phyloP scores from a whole-genome alignment of 2,797 vertebrate species.

The Cuniculus paca region DNA sequence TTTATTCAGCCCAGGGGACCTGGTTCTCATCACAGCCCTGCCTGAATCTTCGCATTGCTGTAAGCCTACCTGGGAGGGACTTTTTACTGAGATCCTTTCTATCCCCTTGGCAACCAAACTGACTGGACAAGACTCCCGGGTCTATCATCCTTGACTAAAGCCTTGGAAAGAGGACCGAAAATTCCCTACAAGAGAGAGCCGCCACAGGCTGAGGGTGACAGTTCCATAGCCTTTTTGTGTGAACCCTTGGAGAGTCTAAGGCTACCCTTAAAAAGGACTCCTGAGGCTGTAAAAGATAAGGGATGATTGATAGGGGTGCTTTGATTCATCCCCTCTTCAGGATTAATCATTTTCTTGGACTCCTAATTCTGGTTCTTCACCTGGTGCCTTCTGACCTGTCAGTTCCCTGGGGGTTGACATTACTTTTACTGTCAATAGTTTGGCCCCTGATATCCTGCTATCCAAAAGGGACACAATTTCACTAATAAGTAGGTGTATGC shows the following conservation, averaged over 20 bases:
- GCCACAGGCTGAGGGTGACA: too few species aligned
- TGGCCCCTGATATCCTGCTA: background rate
- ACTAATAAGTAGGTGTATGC: background rate
- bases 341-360: background rate
- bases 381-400: background rate
- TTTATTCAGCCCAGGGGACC: background rate
- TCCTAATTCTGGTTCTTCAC: background rate
- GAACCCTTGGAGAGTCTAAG: background rate
- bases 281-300: background rate
- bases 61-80: background rate
- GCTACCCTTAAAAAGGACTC: background rate
- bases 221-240: background rate
- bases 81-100: background rate
- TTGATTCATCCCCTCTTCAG: background rate
- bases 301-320: background rate
- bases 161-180: background rate
- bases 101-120: background rate
- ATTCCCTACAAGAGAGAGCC: background rate
- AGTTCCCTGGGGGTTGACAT: background rate
- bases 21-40: background rate
- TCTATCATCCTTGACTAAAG: background rate
- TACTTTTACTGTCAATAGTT: background rate
- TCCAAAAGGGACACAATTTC: background rate
- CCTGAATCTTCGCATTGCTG: background rate
- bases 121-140: background rate